Conservation (phyloP, 2,113 vertebrate species). For the Siniperca chuatsi region DNA sequence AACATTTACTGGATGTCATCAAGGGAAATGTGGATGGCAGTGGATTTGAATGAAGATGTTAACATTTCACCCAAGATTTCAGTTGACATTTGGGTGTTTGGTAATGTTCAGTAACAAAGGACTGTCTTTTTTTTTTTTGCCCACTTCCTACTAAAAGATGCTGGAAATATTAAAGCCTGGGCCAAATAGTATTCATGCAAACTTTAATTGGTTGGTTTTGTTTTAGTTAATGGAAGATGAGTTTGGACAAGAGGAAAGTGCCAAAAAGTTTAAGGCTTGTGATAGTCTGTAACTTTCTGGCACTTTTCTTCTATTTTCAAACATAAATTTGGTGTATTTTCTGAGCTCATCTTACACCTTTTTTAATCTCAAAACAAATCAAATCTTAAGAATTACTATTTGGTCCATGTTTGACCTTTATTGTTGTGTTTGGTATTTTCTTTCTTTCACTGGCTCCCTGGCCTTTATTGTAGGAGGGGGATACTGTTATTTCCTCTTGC, state of each 20-base stretch:
- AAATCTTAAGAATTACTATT: constrained; percentile 2
- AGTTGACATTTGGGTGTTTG: constrained; percentile 10
- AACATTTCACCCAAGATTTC: not conserved
- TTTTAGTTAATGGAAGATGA: not conserved
- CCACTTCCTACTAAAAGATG: constrained; percentile 50
- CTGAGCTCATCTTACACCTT: not conserved
- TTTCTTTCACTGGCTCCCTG: constrained; percentile 77
- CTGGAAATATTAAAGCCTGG: constrained; percentile 67
- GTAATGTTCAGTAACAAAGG: constrained; percentile 34
- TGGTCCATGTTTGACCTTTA: constrained; percentile 62
- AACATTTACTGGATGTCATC: constrained; percentile 7
- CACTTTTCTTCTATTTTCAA: not conserved
- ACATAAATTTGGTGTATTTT: not conserved
- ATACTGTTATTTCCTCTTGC: constrained; percentile 80
- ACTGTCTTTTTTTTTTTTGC: constrained; percentile 7
- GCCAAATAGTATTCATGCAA: constrained; percentile 30
- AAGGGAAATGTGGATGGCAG: not conserved
- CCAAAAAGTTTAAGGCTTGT: not conserved
- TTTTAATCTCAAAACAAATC: constrained; percentile 20
- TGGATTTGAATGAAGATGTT: constrained; percentile 27
- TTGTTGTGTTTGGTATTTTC: constrained; percentile 22
- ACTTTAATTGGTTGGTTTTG: not conserved
- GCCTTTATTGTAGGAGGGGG: constrained; percentile 73
- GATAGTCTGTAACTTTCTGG: not conserved
- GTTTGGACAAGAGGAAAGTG: constrained; percentile 21